phyloP scores from a whole-genome alignment of 2,113 vertebrate species.

The Notarius quadriscutis region DNA sequence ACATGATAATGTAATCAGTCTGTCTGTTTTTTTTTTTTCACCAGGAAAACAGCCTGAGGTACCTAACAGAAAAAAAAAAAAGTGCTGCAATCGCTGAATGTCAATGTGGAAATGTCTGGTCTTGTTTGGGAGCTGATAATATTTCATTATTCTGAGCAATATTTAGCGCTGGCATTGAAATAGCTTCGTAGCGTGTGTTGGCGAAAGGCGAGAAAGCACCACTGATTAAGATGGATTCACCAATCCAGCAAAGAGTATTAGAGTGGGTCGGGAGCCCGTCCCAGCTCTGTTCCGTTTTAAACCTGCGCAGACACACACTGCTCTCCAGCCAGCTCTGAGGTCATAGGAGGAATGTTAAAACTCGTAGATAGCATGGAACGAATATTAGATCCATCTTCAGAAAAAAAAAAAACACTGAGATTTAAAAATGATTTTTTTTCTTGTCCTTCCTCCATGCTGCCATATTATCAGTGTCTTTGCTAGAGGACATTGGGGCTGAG shows the following conservation, averaged over 20 bases:
- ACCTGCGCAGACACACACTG: slow-evolving; percentile 3
- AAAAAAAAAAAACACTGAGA: background rate
- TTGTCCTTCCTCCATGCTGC: slow-evolving; percentile 38
- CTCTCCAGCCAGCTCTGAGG: slow-evolving; percentile 31
- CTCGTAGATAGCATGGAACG: slow-evolving; percentile 30
- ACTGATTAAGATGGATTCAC: slow-evolving; percentile 59
- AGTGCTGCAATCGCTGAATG: slow-evolving; percentile 54
- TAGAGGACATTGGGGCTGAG: slow-evolving; percentile 56
- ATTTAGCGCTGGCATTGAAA: slow-evolving; percentile 55
- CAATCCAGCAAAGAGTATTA: slow-evolving; percentile 52
- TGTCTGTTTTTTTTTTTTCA: slow-evolving; percentile 17
- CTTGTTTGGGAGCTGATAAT: slow-evolving; percentile 58
- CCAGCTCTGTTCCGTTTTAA: slow-evolving; percentile 27
- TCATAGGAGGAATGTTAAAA: slow-evolving; percentile 41
- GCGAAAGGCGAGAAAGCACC: slow-evolving; percentile 45
- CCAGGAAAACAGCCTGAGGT: slow-evolving; percentile 3
- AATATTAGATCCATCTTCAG: slow-evolving; percentile 44
- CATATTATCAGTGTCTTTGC: slow-evolving; percentile 53
- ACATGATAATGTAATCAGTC: slow-evolving; percentile 67
- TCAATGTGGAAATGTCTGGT: slow-evolving; percentile 65
- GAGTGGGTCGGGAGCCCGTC: slow-evolving; percentile 39
- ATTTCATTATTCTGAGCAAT: slow-evolving; percentile 54
- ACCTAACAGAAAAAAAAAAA: slow-evolving; percentile 23
- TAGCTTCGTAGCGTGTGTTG: slow-evolving; percentile 46
- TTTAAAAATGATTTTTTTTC: slow-evolving; percentile 11